Evolutionary conservation across 2,888 invertebrate genomes (phyloP), one percentile per base, ranked within the genome.

Genomic region (Orchesella flavescens): DNA sequence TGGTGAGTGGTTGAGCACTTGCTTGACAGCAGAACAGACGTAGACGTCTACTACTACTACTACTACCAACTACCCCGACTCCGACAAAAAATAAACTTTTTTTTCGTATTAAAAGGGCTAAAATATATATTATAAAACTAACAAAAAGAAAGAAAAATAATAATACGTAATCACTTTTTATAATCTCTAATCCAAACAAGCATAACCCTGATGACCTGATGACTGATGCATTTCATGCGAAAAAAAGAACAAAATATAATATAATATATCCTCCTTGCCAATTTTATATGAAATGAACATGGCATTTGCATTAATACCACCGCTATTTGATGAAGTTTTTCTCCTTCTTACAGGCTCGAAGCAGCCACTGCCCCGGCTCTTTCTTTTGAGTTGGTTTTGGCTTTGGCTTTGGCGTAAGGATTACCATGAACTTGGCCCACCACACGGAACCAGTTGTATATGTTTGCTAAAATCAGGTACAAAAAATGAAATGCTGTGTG

Each of bases 151-250:
- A 57, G 34, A 53, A 55, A 34, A 34, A 59, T 66, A 59, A 44
- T 15, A 57, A 72, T 34, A 74, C 34, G 12, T 63, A 79, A 79
- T 79, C 71, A 71, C 17, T 59, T 69, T 71, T 46, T 63, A 72
- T 53, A 21, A 79, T 79, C 78, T 61, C 17, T 21, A 71, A 79
- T 53, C n/a, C 63, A 77, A 71, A 71, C 78, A 79, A 71, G 78
- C 63, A 81, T 61, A 81, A 74, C 57, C 81, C 53, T 73, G 59
- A 66, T 81, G 81, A 81, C 81, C 81, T 68, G 73, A 74, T 81
- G 81, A 74, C 80, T 80, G 73, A 59, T 46, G 24, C 63, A 61
- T 19, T 49, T 65, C 63, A 34, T 57, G 21, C 17, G 19, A 55
- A 57, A 21, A 43, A 34, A 34, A 75, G 34, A 75, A 19, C 9